Base-by-base conservation (phyloP, 2,797 vertebrate genomes). In the Pseudomugil gertrudae region DNA sequence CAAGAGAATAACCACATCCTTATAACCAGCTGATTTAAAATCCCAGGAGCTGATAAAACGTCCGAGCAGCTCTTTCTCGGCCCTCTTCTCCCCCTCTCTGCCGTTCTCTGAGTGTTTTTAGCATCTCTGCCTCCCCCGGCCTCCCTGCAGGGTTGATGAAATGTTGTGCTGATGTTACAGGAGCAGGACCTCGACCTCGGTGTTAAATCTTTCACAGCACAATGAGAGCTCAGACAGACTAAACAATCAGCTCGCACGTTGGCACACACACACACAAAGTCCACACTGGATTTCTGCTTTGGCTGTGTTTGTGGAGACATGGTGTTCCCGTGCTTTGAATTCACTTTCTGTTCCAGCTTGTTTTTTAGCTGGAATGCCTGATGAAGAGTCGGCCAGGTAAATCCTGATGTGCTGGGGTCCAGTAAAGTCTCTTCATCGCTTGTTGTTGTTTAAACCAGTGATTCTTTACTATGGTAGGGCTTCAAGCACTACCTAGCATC, bases 181-280 rank as follows among this genome's bases (percentile, higher is more conserved):
- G 72, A 71, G 78, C 74, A 63, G 72, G 81, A 78, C 72, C 78
- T 82, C 66, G 21, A 84, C 82, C 74, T 74, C 70, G 0, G 48
- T 75, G 69, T 78, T 89, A 81, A 89, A 90, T 90, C 81, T 90
- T 91, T 90, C 72, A 90, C 59, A 54, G 61, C 67, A 69, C 73
- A 87, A 80, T 76, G 79, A 84, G 78, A 74, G 66, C 81, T 69
- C 80, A 83, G 67, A 72, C 76, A 71, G 77, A 86, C 86, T 83
- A 82, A 81, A 85, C 84, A 87, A 86, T 78, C 83, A 78, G 67
- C 47, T 30, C 36, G 38, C 72, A 54, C 69, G 64, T 14, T 36
- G 14, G 14, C 26, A 24, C n/a, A 38, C 30, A 48, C 52, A 30
- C n/a, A 30, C 29, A n/a, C n/a, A 50, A 0, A n/a, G 29, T 24